Base-by-base conservation (phyloP, 2,113 vertebrate species). In the Rhinogobius similis region DNA sequence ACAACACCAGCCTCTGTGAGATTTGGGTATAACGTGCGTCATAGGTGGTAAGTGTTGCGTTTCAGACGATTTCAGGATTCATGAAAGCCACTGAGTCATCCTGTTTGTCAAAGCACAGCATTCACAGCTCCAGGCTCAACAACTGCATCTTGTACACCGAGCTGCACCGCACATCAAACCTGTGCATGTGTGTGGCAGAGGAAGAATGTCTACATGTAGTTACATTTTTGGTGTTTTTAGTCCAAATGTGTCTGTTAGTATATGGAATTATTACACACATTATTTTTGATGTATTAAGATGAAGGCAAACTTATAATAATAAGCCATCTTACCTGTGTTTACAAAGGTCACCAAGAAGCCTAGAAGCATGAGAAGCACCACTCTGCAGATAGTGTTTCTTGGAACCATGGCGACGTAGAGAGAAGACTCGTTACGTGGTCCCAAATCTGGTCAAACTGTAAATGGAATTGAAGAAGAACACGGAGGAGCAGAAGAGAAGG, bases 311-410 rank as follows among this genome's bases (percentile, higher is more conserved):
- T 36, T n/a, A 38, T 38, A 59, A 38, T 38, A 59, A 59, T 10
- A 29, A 59, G 27, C 36, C 10, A 20, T 14, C 76, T 82, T 93
- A 94, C 93, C 93, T 93, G 92, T 78, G 64, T 70, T 81, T 21
- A 84, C 71, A 26, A 85, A 77, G 72, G 78, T 79, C 14, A 90
- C 72, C 77, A 88, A 73, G 44, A 93, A 71, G 48, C 87, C 78
- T 12, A 93, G 80, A 63, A 89, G 67, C 3, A 83, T 55, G 29
- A 93, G 61, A 21, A 89, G 81, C 71, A 89, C 11, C 56, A 91
- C 64, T 26, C 77, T 87, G 69, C 77, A 79, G 82, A 83, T 46
- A 13, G 81, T 66, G 82, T 84, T 78, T 71, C 81, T 74, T 88
- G 26, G 71, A 71, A 79, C 82, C 92, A 93, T 94, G 87, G 52